A percentile compares a stretch with the other conserved stretches of the same genome.
Conservation (phyloP, 1,140 invertebrate species). For the Brachionus calyciflorus region DNA sequence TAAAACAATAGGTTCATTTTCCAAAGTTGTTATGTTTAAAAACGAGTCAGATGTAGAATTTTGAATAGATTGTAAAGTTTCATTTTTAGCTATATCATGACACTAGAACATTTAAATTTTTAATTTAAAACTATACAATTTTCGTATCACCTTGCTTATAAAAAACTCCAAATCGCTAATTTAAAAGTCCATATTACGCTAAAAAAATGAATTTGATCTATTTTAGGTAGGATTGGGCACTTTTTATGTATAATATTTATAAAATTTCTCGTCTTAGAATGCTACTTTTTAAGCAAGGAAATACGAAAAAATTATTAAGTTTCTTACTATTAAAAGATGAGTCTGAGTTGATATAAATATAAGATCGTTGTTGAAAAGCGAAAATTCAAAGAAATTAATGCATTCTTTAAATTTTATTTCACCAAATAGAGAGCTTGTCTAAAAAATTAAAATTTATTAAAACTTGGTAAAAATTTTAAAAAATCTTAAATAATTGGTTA, state of each 20-base stretch:
- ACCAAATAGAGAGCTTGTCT: background rate
- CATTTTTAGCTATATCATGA: background rate
- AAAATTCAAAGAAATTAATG: slow-evolving; percentile 28
- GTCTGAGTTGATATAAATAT: background rate
- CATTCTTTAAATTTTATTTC: slow-evolving; percentile 20
- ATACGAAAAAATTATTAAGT: background rate
- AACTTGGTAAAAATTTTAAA: background rate
- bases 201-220: no score
- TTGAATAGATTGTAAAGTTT: slow-evolving; percentile 5
- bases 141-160: no score
- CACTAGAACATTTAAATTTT: no score
- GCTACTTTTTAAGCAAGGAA: background rate
- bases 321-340: background rate
- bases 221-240: no score
- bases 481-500: background rate
- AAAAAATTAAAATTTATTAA: background rate
- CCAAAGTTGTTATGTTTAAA: background rate
- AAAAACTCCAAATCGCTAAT: no score
- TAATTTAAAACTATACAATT: no score
- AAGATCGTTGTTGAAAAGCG: background rate
- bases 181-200: no score
- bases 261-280: background rate
- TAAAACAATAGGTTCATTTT: slow-evolving; percentile 12
- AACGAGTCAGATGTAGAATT: slow-evolving; percentile 4
- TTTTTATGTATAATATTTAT: no score